Percentiles rank a stretch among this genome's conserved stretches.
Evolutionary conservation across 2,797 vertebrate species (phyloP).

Genomic region (Onychomys leucogaster): DNA sequence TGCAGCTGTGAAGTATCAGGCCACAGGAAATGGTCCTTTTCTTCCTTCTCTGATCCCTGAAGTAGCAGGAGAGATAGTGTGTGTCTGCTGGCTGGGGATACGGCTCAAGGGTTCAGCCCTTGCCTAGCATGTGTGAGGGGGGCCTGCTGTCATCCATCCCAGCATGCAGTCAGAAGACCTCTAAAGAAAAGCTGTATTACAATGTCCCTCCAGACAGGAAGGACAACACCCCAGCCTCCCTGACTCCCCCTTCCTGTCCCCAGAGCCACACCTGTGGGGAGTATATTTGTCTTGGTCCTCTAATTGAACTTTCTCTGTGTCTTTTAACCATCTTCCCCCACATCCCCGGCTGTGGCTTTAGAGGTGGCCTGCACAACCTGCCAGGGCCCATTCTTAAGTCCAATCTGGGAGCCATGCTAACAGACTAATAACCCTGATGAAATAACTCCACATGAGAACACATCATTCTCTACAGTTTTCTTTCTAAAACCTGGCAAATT

Average conservation of each 20-base stretch:
- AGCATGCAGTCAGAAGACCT: background rate
- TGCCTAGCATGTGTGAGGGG: background rate
- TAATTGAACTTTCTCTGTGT: conserved; percentile 23
- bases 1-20: background rate
- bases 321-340: background rate
- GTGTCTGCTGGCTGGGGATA: background rate
- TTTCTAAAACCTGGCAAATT: conserved; percentile 19
- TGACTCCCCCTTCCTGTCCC: background rate
- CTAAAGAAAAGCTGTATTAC: background rate
- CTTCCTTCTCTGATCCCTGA: background rate
- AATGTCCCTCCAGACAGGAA: background rate
- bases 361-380: background rate
- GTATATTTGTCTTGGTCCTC: conserved; percentile 31
- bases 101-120: background rate
- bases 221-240: background rate
- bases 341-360: background rate
- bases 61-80: background rate
- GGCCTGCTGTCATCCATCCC: background rate
- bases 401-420: background rate
- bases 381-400: background rate
- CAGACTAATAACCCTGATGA: conserved; percentile 22
- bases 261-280: background rate
- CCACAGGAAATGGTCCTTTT: background rate
- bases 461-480: background rate
- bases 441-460: background rate